These are phyloP conservation scores for Tuberolachnus salignus DNA, from an alignment of 2,888 invertebrate genomes.

Conservation along the genomic window DNA sequence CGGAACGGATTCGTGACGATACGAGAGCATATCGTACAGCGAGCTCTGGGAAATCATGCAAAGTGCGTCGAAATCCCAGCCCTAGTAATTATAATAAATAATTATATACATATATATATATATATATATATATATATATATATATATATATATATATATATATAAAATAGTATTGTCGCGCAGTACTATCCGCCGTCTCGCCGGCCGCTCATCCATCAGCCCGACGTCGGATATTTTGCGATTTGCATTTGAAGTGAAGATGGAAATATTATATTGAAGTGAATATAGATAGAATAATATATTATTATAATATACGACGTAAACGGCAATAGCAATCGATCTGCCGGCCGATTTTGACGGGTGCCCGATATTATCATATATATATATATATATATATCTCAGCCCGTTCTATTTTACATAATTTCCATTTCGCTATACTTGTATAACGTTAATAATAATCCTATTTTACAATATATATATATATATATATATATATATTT, in stretches of 20 bases:
- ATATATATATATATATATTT: background rate
- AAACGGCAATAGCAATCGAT: slow-evolving; percentile 42
- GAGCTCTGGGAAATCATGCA: too few relatives aligned
- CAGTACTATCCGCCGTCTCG: background rate
- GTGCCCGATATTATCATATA: slow-evolving; percentile 7
- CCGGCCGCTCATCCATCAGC: slow-evolving; percentile 31
- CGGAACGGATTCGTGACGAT: too few relatives aligned
- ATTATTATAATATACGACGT: slow-evolving; percentile 8
- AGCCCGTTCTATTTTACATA: slow-evolving; percentile 44
- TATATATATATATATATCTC: too few relatives aligned
- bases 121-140: background rate
- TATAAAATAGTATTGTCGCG: background rate
- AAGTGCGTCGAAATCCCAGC: too few relatives aligned
- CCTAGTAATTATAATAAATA: background rate
- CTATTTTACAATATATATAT: background rate
- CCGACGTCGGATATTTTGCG: slow-evolving; percentile 34
- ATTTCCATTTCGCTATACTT: slow-evolving; percentile 31
- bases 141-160: background rate
- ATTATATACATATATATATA: background rate
- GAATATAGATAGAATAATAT: slow-evolving; percentile 3
- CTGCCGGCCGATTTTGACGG: slow-evolving; percentile 51
- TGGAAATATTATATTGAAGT: slow-evolving; percentile 6
- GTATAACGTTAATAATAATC: too few relatives aligned
- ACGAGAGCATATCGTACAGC: too few relatives aligned
- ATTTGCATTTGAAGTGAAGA: slow-evolving; percentile 57